A percentile compares a stretch with the other conserved stretches of the same genome.
Conservation (phyloP, 2,797 vertebrate genomes). For the Peromyscus eremicus region DNA sequence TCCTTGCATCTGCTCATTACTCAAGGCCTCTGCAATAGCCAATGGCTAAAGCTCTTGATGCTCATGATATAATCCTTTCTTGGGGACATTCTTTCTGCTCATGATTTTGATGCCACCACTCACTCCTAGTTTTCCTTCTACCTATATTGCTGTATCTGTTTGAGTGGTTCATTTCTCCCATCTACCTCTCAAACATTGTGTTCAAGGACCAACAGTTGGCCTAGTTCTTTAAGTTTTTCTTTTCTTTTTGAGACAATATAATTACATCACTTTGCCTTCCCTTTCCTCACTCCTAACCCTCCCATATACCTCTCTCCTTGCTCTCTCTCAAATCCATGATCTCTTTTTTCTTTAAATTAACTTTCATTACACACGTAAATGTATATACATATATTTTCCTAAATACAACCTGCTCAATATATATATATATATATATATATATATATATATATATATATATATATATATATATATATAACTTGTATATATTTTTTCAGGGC, state of each 20-base stretch:
- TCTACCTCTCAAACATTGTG: slow-evolving; percentile 32
- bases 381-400: background rate
- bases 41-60: background rate
- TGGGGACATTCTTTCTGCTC: background rate
- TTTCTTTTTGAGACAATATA: background rate
- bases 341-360: background rate
- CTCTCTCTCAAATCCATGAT: background rate
- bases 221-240: background rate
- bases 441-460: background rate
- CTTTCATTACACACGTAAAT: background rate
- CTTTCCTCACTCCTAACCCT: background rate
- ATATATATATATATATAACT: too few species aligned
- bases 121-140: slow-evolving; percentile 53
- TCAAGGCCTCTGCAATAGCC: background rate
- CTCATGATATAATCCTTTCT: background rate
- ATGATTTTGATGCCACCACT: background rate
- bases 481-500: background rate
- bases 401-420: background rate
- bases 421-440: background rate
- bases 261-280: background rate
- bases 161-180: slow-evolving; percentile 19
- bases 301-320: background rate
- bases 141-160: background rate
- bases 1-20: background rate
- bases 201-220: slow-evolving; percentile 37